Evolutionary conservation across 2,888 invertebrate genomes (phyloP).

Genomic region (Drosophila imparisetae): DNA sequence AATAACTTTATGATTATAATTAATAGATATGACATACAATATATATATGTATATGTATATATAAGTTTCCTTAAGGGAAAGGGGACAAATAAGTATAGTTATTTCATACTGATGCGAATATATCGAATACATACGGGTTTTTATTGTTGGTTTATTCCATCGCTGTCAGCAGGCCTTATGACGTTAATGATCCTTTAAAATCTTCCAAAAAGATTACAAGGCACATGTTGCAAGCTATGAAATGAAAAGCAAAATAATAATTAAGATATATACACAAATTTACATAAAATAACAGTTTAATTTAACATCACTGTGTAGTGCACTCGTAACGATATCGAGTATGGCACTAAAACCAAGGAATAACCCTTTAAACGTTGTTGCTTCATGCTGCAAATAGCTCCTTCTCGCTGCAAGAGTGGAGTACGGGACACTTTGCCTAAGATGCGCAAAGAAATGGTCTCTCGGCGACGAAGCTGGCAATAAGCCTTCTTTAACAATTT

Average conservation of each 20-base stretch:
- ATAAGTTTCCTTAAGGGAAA: no score
- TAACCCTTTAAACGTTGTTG: background rate
- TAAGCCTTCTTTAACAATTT: no score
- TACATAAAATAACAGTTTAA: background rate
- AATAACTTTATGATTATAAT: no score
- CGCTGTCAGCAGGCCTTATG: background rate
- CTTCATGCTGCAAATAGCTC: background rate
- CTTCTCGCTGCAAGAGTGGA: background rate
- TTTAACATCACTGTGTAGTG: background rate
- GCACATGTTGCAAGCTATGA: background rate
- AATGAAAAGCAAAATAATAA: background rate
- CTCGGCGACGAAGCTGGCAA: background rate
- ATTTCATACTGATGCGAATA: no score
- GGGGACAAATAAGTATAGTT: no score
- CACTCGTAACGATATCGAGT: background rate
- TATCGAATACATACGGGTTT: background rate
- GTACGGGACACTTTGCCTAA: no score
- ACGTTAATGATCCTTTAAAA: background rate
- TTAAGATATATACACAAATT: rapidly evolving
- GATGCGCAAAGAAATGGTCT: background rate
- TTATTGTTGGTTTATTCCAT: background rate
- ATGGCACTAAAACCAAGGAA: background rate
- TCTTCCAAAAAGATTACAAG: background rate
- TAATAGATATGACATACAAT: no score
- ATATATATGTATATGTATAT: no score